Percentiles rank a stretch among this genome's conserved stretches.
These are phyloP conservation scores for Eupithecia dodoneata DNA, from an alignment of 2,888 invertebrate genomes.

Conservation along the genomic window DNA sequence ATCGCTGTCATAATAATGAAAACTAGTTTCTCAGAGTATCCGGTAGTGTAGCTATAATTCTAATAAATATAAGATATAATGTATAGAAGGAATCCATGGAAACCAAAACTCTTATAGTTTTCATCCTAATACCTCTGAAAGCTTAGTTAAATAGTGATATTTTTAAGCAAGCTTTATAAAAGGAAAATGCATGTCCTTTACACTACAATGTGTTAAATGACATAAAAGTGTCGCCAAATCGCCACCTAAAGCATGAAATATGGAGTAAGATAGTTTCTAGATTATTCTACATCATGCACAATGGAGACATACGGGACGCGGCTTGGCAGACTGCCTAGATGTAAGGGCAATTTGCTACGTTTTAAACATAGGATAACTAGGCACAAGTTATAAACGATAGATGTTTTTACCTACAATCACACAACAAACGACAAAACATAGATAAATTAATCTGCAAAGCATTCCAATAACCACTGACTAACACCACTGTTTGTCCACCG, in stretches of 20 bases:
- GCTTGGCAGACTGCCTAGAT: constrained; percentile 48
- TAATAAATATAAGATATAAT: too few species aligned
- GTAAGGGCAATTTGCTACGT: constrained; percentile 49
- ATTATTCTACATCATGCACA: constrained; percentile 45
- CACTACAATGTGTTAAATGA: not conserved
- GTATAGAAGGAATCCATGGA: too few species aligned
- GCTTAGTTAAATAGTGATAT: not conserved
- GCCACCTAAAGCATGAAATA: not conserved
- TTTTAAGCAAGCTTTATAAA: not conserved
- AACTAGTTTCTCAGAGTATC: not conserved
- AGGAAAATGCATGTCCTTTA: not conserved
- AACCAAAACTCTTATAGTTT: too few species aligned
- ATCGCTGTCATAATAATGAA: not conserved
- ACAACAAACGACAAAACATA: too few species aligned
- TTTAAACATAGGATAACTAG: constrained; percentile 42
- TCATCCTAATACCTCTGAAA: too few species aligned
- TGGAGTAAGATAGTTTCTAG: constrained; percentile 26
- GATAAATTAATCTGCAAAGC: too few species aligned
- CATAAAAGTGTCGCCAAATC: not conserved
- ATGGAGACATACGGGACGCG: constrained; percentile 48
- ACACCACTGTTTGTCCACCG: too few species aligned
- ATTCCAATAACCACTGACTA: too few species aligned
- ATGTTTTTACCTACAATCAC: too few species aligned
- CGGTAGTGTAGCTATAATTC: not conserved
- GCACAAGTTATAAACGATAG: constrained; percentile 48